These are phyloP conservation scores for Drosophila orosa DNA, from an alignment of 1,140 invertebrate genomes.

Conservation along the genomic window DNA sequence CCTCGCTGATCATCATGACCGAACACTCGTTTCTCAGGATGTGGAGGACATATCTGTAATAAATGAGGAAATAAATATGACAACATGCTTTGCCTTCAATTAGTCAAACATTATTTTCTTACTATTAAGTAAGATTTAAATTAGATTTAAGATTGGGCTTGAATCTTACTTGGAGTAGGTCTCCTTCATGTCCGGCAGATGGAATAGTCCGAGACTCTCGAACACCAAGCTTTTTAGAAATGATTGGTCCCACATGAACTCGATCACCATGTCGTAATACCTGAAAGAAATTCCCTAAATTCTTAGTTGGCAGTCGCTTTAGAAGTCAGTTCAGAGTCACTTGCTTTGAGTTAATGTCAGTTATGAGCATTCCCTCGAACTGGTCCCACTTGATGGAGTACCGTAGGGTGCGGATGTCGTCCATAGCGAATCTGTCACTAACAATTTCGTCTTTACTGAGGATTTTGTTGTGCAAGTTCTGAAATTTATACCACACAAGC, in stretches of 20 bases:
- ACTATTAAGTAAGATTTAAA: not conserved
- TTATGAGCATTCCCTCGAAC: conserved; percentile 49
- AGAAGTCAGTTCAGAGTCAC: not conserved
- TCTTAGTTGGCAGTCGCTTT: not conserved
- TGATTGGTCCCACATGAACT: conserved; percentile 65
- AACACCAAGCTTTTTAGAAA: conserved; percentile 54
- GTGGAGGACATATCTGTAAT: conserved; percentile 50
- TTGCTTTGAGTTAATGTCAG: conserved; percentile 65
- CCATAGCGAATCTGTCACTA: conserved; percentile 27
- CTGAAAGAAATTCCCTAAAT: conserved; percentile 1
- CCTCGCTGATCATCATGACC: conserved; percentile 62
- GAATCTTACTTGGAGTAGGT: conserved; percentile 28
- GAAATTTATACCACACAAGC: not conserved
- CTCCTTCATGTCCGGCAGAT: conserved; percentile 47
- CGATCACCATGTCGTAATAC: conserved; percentile 55
- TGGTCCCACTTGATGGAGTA: conserved; percentile 60
- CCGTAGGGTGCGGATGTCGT: conserved; percentile 40
- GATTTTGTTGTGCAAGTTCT: conserved; percentile 22
- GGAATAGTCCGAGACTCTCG: conserved; percentile 49
- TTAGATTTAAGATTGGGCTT: not conserved
- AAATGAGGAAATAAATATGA: not conserved
- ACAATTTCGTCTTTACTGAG: conserved; percentile 11
- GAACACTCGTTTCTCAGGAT: conserved; percentile 67
- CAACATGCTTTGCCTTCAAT: too few relatives aligned
- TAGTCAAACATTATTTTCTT: too few relatives aligned